Evolutionary conservation across 2,888 invertebrate species (phyloP).

Genomic region (Sphaeridia pumilis): DNA sequence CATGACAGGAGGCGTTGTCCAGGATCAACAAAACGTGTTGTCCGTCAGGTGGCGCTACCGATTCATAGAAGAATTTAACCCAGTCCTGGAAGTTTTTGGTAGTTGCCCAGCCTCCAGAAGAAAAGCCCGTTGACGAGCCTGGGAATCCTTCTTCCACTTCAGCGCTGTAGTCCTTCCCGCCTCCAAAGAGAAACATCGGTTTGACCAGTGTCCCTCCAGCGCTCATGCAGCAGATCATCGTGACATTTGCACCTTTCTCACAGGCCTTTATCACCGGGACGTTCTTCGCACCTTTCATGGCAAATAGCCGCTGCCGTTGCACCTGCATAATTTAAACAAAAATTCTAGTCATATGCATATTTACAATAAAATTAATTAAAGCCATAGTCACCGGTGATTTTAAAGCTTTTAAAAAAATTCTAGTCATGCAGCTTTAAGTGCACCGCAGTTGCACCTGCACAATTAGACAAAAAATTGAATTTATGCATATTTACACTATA

Average conservation of each 20-base stretch:
- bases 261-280: slow-evolving; percentile 38
- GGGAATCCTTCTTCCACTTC: not conserved
- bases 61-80: slow-evolving; percentile 1
- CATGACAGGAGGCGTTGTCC: slow-evolving; percentile 7
- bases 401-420: no score
- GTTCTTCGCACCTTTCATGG: slow-evolving; percentile 35
- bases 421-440: not conserved
- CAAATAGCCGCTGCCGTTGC: slow-evolving; percentile 35
- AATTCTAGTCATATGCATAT: no score
- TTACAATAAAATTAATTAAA: no score
- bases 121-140: not conserved
- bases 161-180: not conserved
- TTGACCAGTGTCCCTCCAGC: not conserved
- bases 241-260: slow-evolving; percentile 37
- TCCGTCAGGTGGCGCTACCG: not conserved
- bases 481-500: no score
- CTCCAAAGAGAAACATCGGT: slow-evolving; percentile 5
- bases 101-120: slow-evolving; percentile 6
- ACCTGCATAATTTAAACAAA: no score
- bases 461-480: no score
- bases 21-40: slow-evolving; percentile 6
- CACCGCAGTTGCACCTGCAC: not conserved
- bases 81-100: slow-evolving; percentile 1
- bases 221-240: slow-evolving; percentile 15
- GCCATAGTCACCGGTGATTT: no score